phyloP scores from a whole-genome alignment of 2,113 vertebrate genomes.

The Myrmecobius fasciatus region DNA sequence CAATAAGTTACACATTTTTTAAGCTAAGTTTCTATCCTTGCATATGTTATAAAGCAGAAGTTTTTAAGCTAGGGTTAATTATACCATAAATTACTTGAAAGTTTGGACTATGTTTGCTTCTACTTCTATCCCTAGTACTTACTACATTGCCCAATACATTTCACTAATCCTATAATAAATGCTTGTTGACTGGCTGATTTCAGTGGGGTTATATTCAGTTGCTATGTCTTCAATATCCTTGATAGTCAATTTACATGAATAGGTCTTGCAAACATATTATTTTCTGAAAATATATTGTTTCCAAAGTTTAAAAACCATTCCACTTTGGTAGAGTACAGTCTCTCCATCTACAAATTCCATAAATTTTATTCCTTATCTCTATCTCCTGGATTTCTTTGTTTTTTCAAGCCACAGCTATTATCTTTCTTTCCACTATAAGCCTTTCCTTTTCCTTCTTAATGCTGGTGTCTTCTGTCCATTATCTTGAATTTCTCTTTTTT shows the following conservation, averaged over 20 bases:
- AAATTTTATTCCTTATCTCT: neutral
- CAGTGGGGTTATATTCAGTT: neutral
- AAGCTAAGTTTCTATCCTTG: neutral
- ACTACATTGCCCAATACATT: neutral
- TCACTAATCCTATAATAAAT: neutral
- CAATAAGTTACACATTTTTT: neutral
- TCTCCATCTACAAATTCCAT: neutral
- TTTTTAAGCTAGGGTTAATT: neutral
- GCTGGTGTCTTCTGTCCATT: neutral
- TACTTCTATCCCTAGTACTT: neutral
- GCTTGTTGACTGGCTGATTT: neutral
- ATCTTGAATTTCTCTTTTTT: neutral
- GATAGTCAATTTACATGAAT: neutral
- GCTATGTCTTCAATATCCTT: neutral
- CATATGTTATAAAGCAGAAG: neutral
- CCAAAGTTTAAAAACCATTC: neutral
- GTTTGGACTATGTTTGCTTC: neutral
- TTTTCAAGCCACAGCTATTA: neutral
- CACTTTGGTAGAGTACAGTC: neutral
- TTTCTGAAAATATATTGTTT: neutral
- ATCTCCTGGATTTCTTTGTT: neutral
- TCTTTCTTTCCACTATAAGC: neutral
- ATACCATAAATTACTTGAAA: neutral
- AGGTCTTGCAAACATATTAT: neutral
- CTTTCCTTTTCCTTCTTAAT: neutral